A percentile compares a stretch with the other conserved stretches of the same genome.
Conservation (phyloP, 2,888 invertebrate species). For the Perdita meconis region DNA sequence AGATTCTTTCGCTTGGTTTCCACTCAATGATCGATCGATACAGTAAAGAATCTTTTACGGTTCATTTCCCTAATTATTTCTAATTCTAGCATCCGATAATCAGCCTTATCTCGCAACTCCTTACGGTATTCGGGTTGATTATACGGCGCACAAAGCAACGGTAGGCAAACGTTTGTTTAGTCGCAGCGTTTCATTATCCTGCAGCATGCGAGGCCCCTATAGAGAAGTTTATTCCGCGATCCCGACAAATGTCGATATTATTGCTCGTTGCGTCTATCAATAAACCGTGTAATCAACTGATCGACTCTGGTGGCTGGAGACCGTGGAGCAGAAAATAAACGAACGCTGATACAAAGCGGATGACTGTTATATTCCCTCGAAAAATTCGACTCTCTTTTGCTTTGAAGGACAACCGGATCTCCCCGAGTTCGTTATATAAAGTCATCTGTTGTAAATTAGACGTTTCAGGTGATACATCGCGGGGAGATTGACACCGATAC, state of each 20-base stretch:
- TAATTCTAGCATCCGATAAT: neutral
- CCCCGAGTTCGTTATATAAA: slow-evolving; percentile 4
- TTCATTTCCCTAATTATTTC: neutral
- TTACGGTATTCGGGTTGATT: neutral
- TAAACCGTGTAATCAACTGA: slow-evolving; percentile 27
- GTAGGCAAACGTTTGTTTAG: slow-evolving; percentile 21
- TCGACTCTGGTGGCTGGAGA: neutral
- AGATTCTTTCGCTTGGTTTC: no score
- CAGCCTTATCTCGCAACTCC: neutral
- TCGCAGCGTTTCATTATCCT: slow-evolving; percentile 31
- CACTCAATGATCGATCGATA: no score
- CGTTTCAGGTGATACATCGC: neutral
- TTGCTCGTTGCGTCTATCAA: slow-evolving; percentile 15
- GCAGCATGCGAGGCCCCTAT: neutral
- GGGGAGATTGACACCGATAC: no score
- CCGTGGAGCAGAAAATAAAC: neutral
- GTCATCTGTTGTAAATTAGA: slow-evolving; percentile 4
- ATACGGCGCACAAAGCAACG: slow-evolving; percentile 1
- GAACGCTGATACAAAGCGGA: neutral
- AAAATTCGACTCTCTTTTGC: slow-evolving; percentile 1
- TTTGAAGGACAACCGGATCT: neutral
- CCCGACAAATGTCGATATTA: slow-evolving; percentile 27
- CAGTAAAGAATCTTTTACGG: neutral
- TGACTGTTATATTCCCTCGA: neutral
- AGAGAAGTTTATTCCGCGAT: slow-evolving; percentile 10